Conservation (phyloP, 2,797 vertebrate genomes). For the Argya squamiceps region DNA sequence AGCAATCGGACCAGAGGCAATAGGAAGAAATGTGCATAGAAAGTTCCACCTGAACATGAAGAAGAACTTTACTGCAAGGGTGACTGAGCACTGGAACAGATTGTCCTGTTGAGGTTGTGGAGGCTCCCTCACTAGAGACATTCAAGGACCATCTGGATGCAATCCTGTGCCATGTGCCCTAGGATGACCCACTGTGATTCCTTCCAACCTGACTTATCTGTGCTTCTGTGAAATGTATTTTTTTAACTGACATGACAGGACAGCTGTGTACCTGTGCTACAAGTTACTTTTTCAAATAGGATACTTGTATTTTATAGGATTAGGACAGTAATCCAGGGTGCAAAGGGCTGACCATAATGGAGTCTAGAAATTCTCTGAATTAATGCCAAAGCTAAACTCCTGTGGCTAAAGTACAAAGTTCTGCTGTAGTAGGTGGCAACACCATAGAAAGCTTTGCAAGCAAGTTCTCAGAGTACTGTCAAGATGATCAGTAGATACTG, state of each 20-base stretch:
- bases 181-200: not conserved
- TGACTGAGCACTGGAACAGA: not conserved
- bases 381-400: not conserved
- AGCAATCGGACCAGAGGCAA: not conserved
- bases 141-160: not conserved
- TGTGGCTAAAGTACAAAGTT: not conserved
- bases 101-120: not conserved
- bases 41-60: not conserved
- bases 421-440: not conserved
- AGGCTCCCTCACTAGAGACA: not conserved
- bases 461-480: not conserved
- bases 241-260: not conserved
- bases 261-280: not conserved
- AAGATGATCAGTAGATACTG: not conserved
- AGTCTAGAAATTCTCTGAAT: not conserved
- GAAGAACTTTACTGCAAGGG: not conserved
- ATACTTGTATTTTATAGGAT: not conserved
- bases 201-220: not conserved
- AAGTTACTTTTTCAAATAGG: not conserved
- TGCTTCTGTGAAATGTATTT: not conserved
- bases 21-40: not conserved
- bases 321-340: not conserved
- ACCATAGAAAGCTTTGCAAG: not conserved
- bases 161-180: not conserved
- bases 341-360: not conserved